Evolutionary conservation across 2,113 vertebrate species (phyloP).

Genomic region (Oreochromis spilurus): DNA sequence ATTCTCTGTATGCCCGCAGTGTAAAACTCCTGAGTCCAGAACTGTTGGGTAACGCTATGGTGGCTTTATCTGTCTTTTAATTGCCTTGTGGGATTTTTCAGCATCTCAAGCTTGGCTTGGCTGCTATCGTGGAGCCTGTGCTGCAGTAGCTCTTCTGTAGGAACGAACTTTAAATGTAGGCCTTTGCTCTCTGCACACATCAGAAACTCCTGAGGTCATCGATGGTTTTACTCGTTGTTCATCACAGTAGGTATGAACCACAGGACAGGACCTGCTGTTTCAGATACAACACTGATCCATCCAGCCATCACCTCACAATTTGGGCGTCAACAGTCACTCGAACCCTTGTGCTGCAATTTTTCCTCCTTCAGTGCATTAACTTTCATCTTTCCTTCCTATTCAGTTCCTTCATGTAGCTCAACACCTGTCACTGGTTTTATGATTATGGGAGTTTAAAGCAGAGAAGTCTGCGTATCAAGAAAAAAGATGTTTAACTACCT

Average conservation of each 20-base stretch:
- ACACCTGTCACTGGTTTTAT: background rate
- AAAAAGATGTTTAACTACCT: background rate
- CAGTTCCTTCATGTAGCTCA: background rate
- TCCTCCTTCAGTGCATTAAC: fast-evolving
- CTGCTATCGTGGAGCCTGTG: background rate
- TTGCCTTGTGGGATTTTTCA: background rate
- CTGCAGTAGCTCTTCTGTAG: background rate
- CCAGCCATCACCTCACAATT: background rate
- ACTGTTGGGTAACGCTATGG: background rate
- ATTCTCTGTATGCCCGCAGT: too few relatives aligned
- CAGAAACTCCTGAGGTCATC: background rate
- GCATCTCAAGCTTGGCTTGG: background rate
- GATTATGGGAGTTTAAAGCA: background rate
- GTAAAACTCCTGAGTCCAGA: too few relatives aligned
- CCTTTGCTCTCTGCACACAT: background rate
- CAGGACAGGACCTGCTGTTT: background rate
- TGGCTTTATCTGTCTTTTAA: background rate
- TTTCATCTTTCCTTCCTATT: background rate
- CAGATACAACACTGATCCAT: fast-evolving
- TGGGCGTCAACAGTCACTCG: background rate
- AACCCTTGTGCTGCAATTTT: background rate
- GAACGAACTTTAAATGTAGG: fast-evolving
- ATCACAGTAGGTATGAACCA: background rate
- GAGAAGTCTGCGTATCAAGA: background rate
- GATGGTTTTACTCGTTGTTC: background rate